These are phyloP conservation scores for Oceanodroma tethys DNA, from an alignment of 2,113 vertebrate species.

Conservation along the genomic window DNA sequence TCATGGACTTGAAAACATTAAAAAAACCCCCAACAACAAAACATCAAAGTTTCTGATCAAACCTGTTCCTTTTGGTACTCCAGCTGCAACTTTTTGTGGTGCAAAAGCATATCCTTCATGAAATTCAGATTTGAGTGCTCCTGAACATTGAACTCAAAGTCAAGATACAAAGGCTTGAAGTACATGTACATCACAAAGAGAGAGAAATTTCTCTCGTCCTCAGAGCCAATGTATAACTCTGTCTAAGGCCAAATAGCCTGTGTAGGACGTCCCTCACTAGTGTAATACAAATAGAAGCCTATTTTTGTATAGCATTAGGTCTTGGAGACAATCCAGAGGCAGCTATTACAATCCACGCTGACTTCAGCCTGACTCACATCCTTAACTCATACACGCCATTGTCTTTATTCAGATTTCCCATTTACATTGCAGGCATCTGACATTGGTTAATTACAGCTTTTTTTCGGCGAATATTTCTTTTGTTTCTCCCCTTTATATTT, in stretches of 20 bases:
- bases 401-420: conserved; percentile 37
- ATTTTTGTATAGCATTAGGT: neutral
- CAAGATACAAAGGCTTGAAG: neutral
- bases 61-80: neutral
- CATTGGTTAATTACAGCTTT: conserved; percentile 46
- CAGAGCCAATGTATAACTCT: neutral
- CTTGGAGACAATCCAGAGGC: conserved; percentile 22
- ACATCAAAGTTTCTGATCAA: neutral
- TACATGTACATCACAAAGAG: rapidly evolving
- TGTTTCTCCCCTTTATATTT: conserved; percentile 49
- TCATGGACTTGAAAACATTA: neutral
- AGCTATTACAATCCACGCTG: neutral
- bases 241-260: neutral
- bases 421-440: conserved; percentile 17
- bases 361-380: conserved; percentile 48
- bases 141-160: neutral
- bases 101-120: neutral
- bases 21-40: neutral
- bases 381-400: neutral
- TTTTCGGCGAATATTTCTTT: neutral
- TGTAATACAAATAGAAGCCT: neutral
- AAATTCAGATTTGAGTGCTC: neutral
- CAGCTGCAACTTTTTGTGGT: neutral
- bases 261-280: neutral
- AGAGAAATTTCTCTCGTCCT: neutral